Conservation (phyloP, 2,888 invertebrate species). For the Tenthredo amoena region DNA sequence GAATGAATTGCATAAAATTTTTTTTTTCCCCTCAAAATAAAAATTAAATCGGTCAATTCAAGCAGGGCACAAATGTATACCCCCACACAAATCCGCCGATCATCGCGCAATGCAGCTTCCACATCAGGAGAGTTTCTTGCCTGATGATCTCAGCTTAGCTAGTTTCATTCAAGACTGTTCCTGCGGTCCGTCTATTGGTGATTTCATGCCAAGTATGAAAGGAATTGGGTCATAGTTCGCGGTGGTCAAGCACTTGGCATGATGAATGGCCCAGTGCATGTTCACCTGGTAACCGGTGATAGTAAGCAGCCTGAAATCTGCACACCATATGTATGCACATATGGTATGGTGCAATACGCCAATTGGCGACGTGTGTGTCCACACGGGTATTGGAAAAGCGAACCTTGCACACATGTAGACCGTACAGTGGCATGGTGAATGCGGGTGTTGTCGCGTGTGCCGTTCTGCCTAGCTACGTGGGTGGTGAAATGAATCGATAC, state of each 20-base stretch:
- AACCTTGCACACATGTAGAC: neutral
- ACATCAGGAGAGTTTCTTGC: neutral
- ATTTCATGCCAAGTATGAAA: neutral
- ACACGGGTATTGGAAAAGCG: too few relatives aligned
- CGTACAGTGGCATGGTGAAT: neutral
- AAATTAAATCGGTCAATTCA: too few relatives aligned
- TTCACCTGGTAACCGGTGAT: neutral
- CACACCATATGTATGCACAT: neutral
- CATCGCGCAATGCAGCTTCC: neutral
- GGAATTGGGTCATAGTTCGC: neutral
- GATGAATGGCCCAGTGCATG: neutral
- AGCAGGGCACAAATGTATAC: too few relatives aligned
- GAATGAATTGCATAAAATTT: too few relatives aligned
- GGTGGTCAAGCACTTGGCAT: neutral
- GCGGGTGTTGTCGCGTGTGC: constrained; percentile 15
- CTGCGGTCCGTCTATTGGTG: neutral
- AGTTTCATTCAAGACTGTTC: neutral
- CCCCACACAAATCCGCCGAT: neutral
- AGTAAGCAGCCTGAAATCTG: neutral
- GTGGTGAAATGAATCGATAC: constrained; percentile 44
- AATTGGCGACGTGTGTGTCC: too few relatives aligned
- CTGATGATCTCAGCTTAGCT: neutral
- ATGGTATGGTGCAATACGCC: too few relatives aligned
- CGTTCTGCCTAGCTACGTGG: constrained; percentile 19
- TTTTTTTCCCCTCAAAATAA: too few relatives aligned